Evolutionary conservation across 2,888 invertebrate genomes (phyloP).

Genomic region (Cataglyphis cursor): DNA sequence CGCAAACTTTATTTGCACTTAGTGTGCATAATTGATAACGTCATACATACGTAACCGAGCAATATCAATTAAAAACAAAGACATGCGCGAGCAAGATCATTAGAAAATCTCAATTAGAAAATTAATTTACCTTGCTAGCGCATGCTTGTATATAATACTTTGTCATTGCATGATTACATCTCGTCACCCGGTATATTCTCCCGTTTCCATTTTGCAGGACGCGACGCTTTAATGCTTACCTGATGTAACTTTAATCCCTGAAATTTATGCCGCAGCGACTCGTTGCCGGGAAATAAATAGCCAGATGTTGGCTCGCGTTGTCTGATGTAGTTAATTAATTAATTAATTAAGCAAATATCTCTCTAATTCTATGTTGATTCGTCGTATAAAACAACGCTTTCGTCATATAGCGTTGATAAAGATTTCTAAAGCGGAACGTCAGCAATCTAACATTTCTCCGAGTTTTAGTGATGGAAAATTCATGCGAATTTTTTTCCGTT

Average conservation of each 20-base stretch:
- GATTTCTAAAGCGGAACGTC: conserved; percentile 21
- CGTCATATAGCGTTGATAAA: conserved; percentile 5
- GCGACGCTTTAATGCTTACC: conserved; percentile 46
- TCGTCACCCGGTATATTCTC: conserved; percentile 37
- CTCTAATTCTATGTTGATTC: neutral
- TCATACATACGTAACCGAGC: neutral
- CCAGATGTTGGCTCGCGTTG: conserved; percentile 24
- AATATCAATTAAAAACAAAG: conserved; percentile 24
- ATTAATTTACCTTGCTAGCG: conserved; percentile 18
- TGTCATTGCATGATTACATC: conserved; percentile 28
- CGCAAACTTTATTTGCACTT: conserved; percentile 27
- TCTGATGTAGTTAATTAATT: conserved; percentile 56
- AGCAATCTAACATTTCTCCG: conserved; percentile 34
- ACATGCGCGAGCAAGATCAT: conserved; percentile 20
- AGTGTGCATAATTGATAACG: conserved; percentile 12
- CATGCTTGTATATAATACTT: conserved; percentile 12
- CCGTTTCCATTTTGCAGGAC: conserved; percentile 39
- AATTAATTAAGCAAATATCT: conserved; percentile 55
- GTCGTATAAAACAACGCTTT: conserved; percentile 13
- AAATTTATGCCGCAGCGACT: conserved; percentile 65
- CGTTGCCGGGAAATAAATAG: conserved; percentile 53
- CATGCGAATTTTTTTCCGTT: neutral
- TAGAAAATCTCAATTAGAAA: conserved; percentile 40
- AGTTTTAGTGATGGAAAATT: conserved; percentile 30
- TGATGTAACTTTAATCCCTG: conserved; percentile 61